Percentiles rank a stretch among this genome's conserved stretches.
phyloP scores from a whole-genome alignment of 2,113 vertebrate species.

The Phaetusa simplex region DNA sequence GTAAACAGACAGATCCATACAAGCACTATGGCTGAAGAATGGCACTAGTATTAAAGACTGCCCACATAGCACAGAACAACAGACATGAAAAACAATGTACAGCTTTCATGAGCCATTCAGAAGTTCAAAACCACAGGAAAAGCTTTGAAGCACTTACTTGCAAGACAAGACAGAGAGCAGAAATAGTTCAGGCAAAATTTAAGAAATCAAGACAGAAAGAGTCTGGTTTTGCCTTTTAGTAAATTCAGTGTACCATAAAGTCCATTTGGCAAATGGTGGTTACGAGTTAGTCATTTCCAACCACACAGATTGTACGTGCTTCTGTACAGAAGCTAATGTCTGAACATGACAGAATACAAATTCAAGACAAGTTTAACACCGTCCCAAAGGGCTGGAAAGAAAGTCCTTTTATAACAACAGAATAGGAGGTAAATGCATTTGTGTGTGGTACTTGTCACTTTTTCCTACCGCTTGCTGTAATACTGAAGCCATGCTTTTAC shows the following conservation, averaged over 20 bases:
- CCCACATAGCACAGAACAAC: background rate
- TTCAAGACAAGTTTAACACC: background rate
- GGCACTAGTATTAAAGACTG: background rate
- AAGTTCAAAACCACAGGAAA: background rate
- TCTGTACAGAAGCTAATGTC: background rate
- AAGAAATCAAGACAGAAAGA: background rate
- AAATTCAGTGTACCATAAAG: background rate
- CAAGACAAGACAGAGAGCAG: background rate
- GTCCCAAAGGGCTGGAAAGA: background rate
- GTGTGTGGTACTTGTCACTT: background rate
- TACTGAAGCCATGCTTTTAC: background rate
- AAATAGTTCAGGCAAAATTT: background rate
- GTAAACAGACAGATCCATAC: background rate
- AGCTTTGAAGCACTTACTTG: background rate
- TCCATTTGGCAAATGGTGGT: background rate
- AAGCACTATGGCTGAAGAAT: background rate
- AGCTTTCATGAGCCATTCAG: background rate
- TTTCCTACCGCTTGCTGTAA: background rate
- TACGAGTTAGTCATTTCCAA: background rate
- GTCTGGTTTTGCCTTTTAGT: background rate
- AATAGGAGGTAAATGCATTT: background rate
- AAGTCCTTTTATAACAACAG: background rate
- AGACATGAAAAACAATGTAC: fast-evolving
- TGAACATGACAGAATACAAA: background rate
- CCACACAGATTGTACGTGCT: background rate